Evolutionary conservation across 2,113 vertebrate species (phyloP), one percentile per base, ranked within the genome.

Genomic region (Rana temporaria): DNA sequence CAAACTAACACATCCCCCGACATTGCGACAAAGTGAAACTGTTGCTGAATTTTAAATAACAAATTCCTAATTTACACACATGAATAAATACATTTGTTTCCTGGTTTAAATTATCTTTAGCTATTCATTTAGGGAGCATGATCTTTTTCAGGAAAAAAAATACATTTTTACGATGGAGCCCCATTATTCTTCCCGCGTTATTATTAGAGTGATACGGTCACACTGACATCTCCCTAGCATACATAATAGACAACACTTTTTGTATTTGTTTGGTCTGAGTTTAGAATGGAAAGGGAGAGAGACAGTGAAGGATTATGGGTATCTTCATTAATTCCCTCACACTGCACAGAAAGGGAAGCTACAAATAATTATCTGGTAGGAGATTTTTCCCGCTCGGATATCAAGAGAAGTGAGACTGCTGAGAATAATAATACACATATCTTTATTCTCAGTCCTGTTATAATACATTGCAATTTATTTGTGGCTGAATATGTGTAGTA

Each of bases 291-390:
- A 38, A n/a, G 4, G 7, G 34, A 38, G 34, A 34, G 32, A 38
- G 34, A 71, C 22, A 56, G 11, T 56, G 1, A 24, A 4, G 26
- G 32, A 34, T 38, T 59, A 74, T 7, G 30, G 55, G 11, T 2
- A 60, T 74, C 55, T 34, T 60, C 56, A 74, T 74, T 74, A 74
- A 74, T 74, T 60, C 56, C 56, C 20, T 60, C 71, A 20, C 56
- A 60, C 53, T 38, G 20, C 30, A n/a, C 30, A 74, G 30, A 60
- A 48, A 4, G 60, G 56, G 70, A 74, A 59, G 71, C 32, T 59
- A 34, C 71, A 22, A 30, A 60, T 74, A 60, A 74, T 60, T 74
- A 60, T 74, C 26, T 32, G 71, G 26, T 20, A n/a, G n/a, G 26
- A 59, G 71, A 26, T 2, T 34, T 34, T 59, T 11, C n/a, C 53